Evolutionary conservation across 2,888 invertebrate genomes (phyloP).

Genomic region (Habroteleia sp.): DNA sequence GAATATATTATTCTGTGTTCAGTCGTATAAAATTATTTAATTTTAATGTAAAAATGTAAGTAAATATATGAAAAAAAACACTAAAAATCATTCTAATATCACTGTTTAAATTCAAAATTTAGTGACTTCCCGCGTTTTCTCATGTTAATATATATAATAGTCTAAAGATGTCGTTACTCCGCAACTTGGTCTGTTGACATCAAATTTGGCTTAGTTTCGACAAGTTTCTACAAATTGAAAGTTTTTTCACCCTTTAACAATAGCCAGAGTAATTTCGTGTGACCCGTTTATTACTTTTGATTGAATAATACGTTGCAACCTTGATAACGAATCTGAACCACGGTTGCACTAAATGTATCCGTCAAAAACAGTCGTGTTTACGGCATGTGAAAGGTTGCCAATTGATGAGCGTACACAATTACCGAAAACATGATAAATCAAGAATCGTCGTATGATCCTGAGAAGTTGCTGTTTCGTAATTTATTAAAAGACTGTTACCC

Average conservation of each 20-base stretch:
- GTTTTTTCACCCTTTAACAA: constrained; percentile 11
- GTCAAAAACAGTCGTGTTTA: constrained; percentile 39
- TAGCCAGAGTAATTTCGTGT: not conserved
- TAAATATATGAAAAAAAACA: too few relatives aligned
- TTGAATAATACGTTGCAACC: not conserved
- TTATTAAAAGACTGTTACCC: constrained; percentile 14
- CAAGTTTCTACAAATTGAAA: constrained; percentile 26
- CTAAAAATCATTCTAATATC: too few relatives aligned
- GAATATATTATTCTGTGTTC: too few relatives aligned
- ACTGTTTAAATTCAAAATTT: too few relatives aligned
- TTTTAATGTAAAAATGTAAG: too few relatives aligned
- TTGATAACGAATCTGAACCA: not conserved
- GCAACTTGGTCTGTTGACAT: constrained; percentile 35
- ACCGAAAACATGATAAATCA: constrained; percentile 43
- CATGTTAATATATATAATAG: too few relatives aligned
- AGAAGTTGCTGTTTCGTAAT: constrained; percentile 4
- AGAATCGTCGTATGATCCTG: constrained; percentile 19
- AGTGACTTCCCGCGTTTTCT: too few relatives aligned
- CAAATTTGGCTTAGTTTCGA: constrained; percentile 43
- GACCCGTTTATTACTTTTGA: not conserved
- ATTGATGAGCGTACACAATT: constrained; percentile 18
- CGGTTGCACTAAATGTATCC: constrained; percentile 41
- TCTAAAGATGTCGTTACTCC: constrained; percentile 23
- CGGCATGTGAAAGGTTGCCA: constrained; percentile 45
- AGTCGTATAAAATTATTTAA: too few relatives aligned